These are phyloP conservation scores for Nettapus auritus DNA, from an alignment of 2,113 vertebrate genomes.

Conservation along the genomic window DNA sequence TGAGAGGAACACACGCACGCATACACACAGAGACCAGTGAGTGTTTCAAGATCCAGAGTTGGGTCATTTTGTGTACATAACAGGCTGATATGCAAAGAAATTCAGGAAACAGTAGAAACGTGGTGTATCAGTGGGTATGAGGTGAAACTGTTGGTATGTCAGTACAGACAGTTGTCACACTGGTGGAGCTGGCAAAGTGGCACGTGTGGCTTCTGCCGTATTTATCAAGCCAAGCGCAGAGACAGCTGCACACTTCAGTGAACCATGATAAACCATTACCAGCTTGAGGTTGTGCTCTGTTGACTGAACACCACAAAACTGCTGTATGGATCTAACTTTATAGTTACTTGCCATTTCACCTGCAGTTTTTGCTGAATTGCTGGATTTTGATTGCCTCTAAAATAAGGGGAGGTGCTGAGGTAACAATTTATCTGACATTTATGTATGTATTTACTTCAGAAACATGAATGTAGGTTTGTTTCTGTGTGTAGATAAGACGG, in stretches of 20 bases:
- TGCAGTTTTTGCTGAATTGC: not conserved
- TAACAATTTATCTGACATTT: not conserved
- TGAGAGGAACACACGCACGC: fast-evolving
- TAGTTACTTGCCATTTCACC: not conserved
- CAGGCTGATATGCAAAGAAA: not conserved
- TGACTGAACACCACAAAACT: not conserved
- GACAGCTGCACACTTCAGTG: not conserved
- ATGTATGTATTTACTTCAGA: not conserved
- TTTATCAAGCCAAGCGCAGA: not conserved
- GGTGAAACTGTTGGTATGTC: not conserved
- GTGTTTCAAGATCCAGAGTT: not conserved
- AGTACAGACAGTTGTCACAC: not conserved
- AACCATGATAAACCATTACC: not conserved
- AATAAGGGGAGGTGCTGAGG: not conserved
- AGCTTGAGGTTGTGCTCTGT: not conserved
- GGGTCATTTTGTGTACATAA: not conserved
- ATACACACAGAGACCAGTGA: not conserved
- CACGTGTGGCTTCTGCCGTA: not conserved
- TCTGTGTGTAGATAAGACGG: not conserved
- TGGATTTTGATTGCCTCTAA: not conserved
- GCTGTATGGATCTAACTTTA: not conserved
- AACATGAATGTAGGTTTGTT: not conserved
- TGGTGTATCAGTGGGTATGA: not conserved
- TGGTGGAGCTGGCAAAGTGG: not conserved
- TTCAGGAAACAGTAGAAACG: not conserved